phyloP scores from a whole-genome alignment of 2,888 invertebrate genomes.

The Cheiracanthium punctorium region DNA sequence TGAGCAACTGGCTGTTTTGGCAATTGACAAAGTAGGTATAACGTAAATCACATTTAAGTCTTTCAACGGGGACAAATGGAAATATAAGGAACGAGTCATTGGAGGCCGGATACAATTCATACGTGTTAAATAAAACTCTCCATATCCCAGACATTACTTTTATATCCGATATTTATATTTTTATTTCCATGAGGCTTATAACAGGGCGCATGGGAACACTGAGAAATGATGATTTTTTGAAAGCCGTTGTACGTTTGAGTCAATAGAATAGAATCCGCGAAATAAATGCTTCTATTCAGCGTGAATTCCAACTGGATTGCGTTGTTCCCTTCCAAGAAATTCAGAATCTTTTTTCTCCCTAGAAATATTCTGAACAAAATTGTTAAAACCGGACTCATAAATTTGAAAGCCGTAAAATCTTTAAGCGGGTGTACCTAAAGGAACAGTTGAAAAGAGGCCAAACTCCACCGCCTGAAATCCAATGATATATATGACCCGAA shows the following conservation, averaged over 20 bases:
- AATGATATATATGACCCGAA: neutral
- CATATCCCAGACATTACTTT: conserved; percentile 35
- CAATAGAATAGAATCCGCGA: neutral
- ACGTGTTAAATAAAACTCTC: conserved; percentile 62
- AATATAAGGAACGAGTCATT: conserved; percentile 35
- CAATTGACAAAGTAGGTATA: conserved; percentile 28
- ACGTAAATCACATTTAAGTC: conserved; percentile 60
- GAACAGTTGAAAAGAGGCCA: neutral
- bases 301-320: neutral
- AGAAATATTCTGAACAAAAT: conserved; percentile 1
- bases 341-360: neutral
- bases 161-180: conserved; percentile 48
- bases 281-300: conserved; percentile 6
- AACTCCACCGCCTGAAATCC: neutral
- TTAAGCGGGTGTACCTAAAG: neutral
- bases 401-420: conserved; percentile 14
- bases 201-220: conserved; percentile 45
- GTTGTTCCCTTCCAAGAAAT: neutral
- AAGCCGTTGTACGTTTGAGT: conserved; percentile 9
- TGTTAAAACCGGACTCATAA: neutral
- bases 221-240: conserved; percentile 34
- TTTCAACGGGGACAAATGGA: conserved; percentile 41
- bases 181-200: conserved; percentile 26
- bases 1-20: neutral
- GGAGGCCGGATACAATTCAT: conserved; percentile 47